phyloP scores from a whole-genome alignment of 53 echinoderm and acorn worm genomes.

The Holothuria leucospilota region DNA sequence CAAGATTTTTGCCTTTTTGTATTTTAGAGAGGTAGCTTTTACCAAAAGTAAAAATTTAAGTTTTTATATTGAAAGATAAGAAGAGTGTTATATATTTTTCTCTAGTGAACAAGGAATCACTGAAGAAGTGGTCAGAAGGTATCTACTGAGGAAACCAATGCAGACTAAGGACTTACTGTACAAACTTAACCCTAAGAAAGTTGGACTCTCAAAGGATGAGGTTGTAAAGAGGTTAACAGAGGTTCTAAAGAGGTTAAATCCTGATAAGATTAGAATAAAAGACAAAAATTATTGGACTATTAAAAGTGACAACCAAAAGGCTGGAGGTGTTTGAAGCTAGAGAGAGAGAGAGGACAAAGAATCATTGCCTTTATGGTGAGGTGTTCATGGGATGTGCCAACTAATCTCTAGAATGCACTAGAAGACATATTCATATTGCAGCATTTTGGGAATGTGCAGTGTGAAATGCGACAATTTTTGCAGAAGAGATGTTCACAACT shows the following conservation, averaged over 20 bases:
- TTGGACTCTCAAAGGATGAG: conserved; percentile 76
- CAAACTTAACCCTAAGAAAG: conserved; percentile 92
- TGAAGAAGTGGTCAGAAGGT: conserved; percentile 87
- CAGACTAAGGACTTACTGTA: conserved; percentile 93
- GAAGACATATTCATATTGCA: too few relatives aligned
- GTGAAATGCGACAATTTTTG: too few relatives aligned
- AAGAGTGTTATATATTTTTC: neutral
- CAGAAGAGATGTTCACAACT: too few relatives aligned
- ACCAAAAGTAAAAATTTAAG: too few relatives aligned
- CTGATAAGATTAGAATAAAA: conserved; percentile 82
- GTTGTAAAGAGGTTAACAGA: conserved; percentile 85
- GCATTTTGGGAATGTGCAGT: too few relatives aligned
- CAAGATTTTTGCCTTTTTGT: too few relatives aligned
- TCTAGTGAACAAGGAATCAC: conserved; percentile 82
- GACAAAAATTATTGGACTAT: conserved; percentile 91
- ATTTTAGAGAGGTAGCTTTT: too few relatives aligned
- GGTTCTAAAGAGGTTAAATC: conserved; percentile 81
- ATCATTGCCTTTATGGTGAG: too few relatives aligned
- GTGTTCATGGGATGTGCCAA: too few relatives aligned
- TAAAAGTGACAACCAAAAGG: conserved; percentile 19
- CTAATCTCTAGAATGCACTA: too few relatives aligned
- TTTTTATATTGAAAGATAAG: neutral
- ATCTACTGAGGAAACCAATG: conserved; percentile 95
- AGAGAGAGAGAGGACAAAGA: too few relatives aligned
- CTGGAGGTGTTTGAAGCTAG: conserved; percentile 12